phyloP scores from a whole-genome alignment of 2,113 vertebrate species.

The Pygoscelis antarcticus region DNA sequence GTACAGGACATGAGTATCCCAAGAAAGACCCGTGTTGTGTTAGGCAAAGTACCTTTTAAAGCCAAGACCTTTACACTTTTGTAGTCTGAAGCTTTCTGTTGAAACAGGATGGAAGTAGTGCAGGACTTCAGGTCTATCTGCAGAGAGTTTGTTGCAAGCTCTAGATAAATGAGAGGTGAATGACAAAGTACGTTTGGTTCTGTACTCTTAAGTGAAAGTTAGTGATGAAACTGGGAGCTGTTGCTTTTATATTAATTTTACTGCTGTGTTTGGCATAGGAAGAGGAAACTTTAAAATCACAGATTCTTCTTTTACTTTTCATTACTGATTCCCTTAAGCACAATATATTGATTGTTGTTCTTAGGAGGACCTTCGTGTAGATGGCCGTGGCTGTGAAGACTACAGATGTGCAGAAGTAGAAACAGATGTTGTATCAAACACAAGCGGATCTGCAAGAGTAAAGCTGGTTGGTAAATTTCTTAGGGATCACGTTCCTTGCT shows the following conservation, averaged over 20 bases:
- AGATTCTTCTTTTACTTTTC: neutral
- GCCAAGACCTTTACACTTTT: neutral
- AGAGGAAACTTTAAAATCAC: neutral
- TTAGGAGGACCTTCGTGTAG: conserved; percentile 93
- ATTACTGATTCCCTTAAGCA: neutral
- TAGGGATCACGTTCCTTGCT: neutral
- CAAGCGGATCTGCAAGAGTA: conserved; percentile 93
- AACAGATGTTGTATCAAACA: conserved; percentile 96
- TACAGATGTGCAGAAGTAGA: conserved; percentile 93
- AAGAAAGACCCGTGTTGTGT: too few relatives aligned
- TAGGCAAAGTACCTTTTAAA: neutral
- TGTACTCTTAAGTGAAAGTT: neutral
- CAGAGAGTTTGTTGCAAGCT: neutral
- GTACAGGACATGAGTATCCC: neutral
- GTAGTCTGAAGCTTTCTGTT: neutral
- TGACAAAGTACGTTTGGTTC: neutral
- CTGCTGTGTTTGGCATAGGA: neutral
- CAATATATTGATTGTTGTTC: neutral
- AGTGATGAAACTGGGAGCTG: neutral
- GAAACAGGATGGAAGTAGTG: neutral
- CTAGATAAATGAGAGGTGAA: neutral
- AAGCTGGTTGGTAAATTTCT: conserved; percentile 82
- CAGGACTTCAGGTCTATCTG: neutral
- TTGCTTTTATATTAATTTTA: neutral
- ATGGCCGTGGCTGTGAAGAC: conserved; percentile 94